These are phyloP conservation scores for Oscheius sp. DNA, from an alignment of 2,888 invertebrate species.

Conservation along the genomic window DNA sequence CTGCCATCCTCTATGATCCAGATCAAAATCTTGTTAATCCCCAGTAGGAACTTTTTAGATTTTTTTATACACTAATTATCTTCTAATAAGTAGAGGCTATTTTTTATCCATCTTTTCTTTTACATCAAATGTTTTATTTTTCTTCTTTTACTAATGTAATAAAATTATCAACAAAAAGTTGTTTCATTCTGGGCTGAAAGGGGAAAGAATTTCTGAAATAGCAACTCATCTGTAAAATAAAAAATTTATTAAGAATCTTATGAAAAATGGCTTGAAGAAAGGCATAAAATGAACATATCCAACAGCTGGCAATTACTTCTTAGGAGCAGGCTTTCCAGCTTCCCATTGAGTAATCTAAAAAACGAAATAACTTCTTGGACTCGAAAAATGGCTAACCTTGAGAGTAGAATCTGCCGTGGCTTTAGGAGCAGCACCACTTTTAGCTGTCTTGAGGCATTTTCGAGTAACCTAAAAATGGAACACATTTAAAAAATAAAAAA, in stretches of 20 bases:
- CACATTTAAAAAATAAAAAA: background rate
- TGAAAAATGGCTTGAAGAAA: constrained; percentile 2
- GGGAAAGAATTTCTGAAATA: too few relatives aligned
- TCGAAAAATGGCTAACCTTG: constrained; percentile 69
- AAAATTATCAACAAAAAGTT: too few relatives aligned
- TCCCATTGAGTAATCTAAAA: constrained; percentile 88
- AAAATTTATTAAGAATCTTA: constrained; percentile 16
- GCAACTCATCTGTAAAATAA: too few relatives aligned
- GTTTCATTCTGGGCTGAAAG: too few relatives aligned
- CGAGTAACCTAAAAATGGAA: constrained; percentile 77
- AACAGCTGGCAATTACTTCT: constrained; percentile 14
- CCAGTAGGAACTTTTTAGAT: too few relatives aligned
- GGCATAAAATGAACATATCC: background rate
- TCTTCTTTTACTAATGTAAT: too few relatives aligned
- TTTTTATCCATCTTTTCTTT: too few relatives aligned
- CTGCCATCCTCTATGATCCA: too few relatives aligned
- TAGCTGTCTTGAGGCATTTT: constrained; percentile 81
- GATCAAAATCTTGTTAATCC: too few relatives aligned
- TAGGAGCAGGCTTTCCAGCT: constrained; percentile 78
- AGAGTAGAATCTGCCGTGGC: constrained; percentile 75
- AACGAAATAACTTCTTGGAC: constrained; percentile 74
- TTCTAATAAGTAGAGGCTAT: too few relatives aligned
- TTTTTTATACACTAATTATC: too few relatives aligned
- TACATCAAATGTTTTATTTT: too few relatives aligned
- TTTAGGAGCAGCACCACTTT: constrained; percentile 20